These are phyloP conservation scores for Pardosa pseudoannulata DNA, from an alignment of 2,888 invertebrate species.

Conservation along the genomic window DNA sequence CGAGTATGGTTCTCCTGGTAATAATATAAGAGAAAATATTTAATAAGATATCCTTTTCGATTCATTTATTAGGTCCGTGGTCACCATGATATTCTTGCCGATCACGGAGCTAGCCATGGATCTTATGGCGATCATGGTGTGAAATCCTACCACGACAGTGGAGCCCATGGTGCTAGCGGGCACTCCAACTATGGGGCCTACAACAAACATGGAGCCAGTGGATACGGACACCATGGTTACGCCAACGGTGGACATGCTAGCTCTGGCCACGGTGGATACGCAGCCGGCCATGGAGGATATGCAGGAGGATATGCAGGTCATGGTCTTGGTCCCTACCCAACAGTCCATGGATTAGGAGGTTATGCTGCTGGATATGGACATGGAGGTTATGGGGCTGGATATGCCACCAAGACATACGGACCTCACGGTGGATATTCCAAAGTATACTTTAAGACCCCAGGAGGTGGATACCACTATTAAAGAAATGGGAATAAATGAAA, in stretches of 20 bases:
- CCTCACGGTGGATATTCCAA: slow-evolving; percentile 57
- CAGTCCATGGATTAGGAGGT: not conserved
- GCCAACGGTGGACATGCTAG: slow-evolving; percentile 38
- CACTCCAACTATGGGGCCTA: slow-evolving; percentile 48
- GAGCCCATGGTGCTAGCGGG: slow-evolving; percentile 42
- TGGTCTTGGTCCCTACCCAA: slow-evolving; percentile 10
- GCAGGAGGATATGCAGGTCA: slow-evolving; percentile 9
- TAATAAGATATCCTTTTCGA: too few relatives aligned
- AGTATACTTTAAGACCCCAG: slow-evolving; percentile 61
- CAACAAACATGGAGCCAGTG: slow-evolving; percentile 39
- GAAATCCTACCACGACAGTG: slow-evolving; percentile 50
- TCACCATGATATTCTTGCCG: slow-evolving; percentile 52
- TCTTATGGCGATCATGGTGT: slow-evolving; percentile 48
- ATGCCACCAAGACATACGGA: slow-evolving; percentile 43
- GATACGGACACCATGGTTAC: slow-evolving; percentile 50
- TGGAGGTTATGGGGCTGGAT: slow-evolving; percentile 23
- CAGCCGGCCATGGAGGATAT: slow-evolving; percentile 23
- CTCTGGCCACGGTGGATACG: slow-evolving; percentile 18
- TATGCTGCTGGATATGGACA: not conserved
- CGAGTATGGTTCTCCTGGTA: too few relatives aligned
- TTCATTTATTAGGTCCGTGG: slow-evolving; percentile 56
- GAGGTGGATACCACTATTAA: slow-evolving; percentile 56
- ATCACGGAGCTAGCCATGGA: slow-evolving; percentile 32
- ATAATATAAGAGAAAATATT: too few relatives aligned
- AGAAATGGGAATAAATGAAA: not conserved